Base-by-base conservation (phyloP, 2,888 invertebrate genomes). In the Rhingia rostrata region DNA sequence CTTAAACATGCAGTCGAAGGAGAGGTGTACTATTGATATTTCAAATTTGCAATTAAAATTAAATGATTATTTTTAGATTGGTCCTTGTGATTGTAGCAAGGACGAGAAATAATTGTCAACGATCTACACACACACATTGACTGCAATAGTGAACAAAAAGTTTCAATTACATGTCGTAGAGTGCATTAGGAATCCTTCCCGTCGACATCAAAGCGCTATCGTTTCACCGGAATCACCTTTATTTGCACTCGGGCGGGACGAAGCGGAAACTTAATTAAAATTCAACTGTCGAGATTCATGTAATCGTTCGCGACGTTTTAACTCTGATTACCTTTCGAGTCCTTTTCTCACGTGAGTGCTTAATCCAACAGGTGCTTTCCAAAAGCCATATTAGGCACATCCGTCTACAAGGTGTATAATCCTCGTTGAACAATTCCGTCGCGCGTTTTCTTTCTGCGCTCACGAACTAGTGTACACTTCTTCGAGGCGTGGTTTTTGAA, bases 251-350 rank as follows among this genome's bases (percentile, higher is more conserved):
- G 54, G 4, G 14, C 12, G 54, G 47, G 14, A 49, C 9, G 53
- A 47, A 64, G 58, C 51, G 70, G 41, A 74, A 80, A 80, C 80
- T 80, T 74, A 80, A 80, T 80, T 80, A 74, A 81, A 81, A 81
- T 74, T 81, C 80, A 54, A 47, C 61, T 45, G 5, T 51, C 61
- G 9, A 14, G 64, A 37, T 41, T 33, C 66, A 53, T 60, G 63
- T 74, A 81, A 75, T 75, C 61, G 80, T 43, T 22, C 2, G 49
- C 43, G 43, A 54, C 61, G 61, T 60, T 80, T 74, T 49, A 63
- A 53, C 69, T 74, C 47, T 74, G 80, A 81, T 81, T 81, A 63
- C 75, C 39, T 63, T 66, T 61, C 39, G n/a, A 63, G 39, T 80
- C 41, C 49, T 49, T 22, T 49, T 30, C 43, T 63, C 56, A 81